Percentiles rank a stretch among this genome's conserved stretches.
These are phyloP conservation scores for Psettodes erumei DNA, from an alignment of 2,113 vertebrate genomes.

Conservation along the genomic window DNA sequence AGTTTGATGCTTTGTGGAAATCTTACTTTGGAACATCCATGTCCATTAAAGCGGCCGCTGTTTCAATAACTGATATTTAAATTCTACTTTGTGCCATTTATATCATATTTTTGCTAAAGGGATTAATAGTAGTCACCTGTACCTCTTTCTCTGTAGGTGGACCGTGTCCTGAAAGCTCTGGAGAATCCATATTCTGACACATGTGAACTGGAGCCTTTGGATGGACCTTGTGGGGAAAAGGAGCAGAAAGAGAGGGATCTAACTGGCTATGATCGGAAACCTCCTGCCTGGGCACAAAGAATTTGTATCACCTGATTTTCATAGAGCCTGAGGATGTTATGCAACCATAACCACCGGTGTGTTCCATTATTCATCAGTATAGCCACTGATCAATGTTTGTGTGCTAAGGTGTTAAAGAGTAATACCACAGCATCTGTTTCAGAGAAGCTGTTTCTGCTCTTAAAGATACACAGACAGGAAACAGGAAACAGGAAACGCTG, in stretches of 20 bases:
- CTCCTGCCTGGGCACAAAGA: slow-evolving; percentile 86
- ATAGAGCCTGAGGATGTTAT: slow-evolving; percentile 75
- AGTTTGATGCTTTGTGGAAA: not conserved
- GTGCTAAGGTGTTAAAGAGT: not conserved
- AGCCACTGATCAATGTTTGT: not conserved
- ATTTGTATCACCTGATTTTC: slow-evolving; percentile 92
- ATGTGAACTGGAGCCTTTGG: slow-evolving; percentile 4
- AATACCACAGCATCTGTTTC: not conserved
- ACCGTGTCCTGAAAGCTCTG: slow-evolving; percentile 63
- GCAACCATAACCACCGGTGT: slow-evolving; percentile 3
- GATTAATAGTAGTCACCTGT: not conserved
- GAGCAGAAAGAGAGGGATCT: not conserved
- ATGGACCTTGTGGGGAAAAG: slow-evolving; percentile 10
- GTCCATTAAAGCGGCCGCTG: not conserved
- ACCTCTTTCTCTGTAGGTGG: slow-evolving; percentile 49
- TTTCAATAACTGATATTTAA: no score
- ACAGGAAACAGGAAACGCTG: not conserved
- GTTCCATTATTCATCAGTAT: slow-evolving; percentile 25
- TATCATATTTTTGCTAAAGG: not conserved
- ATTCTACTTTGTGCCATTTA: not conserved
- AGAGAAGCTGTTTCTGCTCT: not conserved
- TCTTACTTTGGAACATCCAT: not conserved
- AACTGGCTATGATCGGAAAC: slow-evolving; percentile 82
- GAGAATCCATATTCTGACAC: slow-evolving; percentile 61
- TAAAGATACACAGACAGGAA: no score